Conservation (phyloP, 2,797 vertebrate species). For the Trachurus trachurus region DNA sequence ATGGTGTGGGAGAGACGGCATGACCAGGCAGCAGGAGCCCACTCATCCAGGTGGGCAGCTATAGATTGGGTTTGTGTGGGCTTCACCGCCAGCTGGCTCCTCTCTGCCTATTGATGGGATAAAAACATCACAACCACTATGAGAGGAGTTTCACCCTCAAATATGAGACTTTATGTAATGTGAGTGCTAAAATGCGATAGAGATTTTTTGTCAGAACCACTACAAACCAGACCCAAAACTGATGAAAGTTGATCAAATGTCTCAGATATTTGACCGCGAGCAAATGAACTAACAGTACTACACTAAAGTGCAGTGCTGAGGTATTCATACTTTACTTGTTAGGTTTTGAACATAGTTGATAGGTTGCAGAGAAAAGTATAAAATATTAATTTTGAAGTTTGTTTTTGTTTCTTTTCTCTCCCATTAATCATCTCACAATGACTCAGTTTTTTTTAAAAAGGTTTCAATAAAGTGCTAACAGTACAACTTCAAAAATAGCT, state of each 20-base stretch:
- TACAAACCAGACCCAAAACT: background rate
- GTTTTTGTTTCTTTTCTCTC: background rate
- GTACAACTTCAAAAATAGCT: background rate
- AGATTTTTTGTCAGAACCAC: background rate
- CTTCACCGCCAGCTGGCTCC: conserved; percentile 59
- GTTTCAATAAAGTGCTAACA: background rate
- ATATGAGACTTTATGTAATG: conserved; percentile 41
- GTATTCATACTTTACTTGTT: background rate
- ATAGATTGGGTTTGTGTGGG: conserved; percentile 66
- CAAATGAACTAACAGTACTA: background rate
- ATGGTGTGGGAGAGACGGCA: conserved; percentile 59
- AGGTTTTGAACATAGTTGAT: background rate
- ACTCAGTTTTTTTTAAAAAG: background rate
- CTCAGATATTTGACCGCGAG: background rate
- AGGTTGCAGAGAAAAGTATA: background rate
- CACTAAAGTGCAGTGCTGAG: background rate
- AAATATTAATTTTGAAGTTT: background rate
- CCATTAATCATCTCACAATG: background rate
- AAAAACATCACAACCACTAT: conserved; percentile 47
- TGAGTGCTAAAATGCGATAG: conserved; percentile 26
- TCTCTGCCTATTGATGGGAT: conserved; percentile 38
- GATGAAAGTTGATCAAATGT: background rate
- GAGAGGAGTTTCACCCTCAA: conserved; percentile 23
- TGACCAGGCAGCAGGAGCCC: conserved; percentile 59
- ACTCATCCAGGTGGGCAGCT: conserved; percentile 74